Conservation (phyloP, 1,140 invertebrate species). For the Bombus difficillimus region DNA sequence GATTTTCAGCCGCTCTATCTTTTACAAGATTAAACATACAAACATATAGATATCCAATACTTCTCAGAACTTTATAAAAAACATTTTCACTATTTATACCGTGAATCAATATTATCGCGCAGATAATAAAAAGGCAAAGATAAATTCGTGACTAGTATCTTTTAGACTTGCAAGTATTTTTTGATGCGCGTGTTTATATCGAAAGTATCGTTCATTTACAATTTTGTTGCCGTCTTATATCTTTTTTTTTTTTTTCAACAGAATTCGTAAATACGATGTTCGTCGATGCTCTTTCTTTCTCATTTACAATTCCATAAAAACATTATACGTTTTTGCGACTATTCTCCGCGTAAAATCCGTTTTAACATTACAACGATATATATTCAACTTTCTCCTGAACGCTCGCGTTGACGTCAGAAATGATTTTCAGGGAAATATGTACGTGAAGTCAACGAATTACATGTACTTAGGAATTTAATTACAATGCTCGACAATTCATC, state of each 20-base stretch:
- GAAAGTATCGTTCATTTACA: neutral
- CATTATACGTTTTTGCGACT: neutral
- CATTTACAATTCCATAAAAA: neutral
- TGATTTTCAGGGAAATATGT: neutral
- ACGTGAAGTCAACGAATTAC: neutral
- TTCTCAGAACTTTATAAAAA: neutral
- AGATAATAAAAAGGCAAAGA: neutral
- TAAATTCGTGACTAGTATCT: neutral
- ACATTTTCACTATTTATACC: neutral
- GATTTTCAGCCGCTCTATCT: neutral
- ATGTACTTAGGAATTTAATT: slow-evolving; percentile 25
- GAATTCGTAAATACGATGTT: neutral
- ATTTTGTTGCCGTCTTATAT: too few relatives aligned
- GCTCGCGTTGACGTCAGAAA: slow-evolving; percentile 31
- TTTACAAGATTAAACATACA: neutral
- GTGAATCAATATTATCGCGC: neutral
- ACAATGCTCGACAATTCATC: neutral
- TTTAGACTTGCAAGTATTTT: too few relatives aligned
- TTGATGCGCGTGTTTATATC: neutral
- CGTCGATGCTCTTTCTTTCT: neutral
- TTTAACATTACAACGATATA: neutral
- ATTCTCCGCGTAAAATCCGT: too few relatives aligned
- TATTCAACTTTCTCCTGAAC: neutral
- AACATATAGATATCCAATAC: neutral
- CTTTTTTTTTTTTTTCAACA: too few relatives aligned